Base-by-base conservation (phyloP, 2,113 vertebrate species). In the Todiramphus chloris region DNA sequence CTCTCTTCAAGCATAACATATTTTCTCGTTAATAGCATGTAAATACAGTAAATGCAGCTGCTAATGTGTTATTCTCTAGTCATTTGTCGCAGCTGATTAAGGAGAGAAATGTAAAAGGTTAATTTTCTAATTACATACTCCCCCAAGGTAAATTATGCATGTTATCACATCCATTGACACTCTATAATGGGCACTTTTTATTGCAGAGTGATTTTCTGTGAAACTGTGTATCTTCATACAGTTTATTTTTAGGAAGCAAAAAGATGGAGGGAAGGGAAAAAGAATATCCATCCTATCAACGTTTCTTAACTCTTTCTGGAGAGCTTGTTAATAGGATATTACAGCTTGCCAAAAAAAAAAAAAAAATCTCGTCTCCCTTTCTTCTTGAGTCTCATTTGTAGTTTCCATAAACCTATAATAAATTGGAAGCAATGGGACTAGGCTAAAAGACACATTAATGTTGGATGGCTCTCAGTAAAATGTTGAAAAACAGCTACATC, bases 61-160 rank as follows among this genome's bases (percentile, higher is more conserved):
- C 48, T 96, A 97, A 96, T 95, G 58, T 95, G 78, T 78, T 97
- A 91, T 96, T 94, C 82, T 95, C 37, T 25, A 90, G 75, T 96
- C 83, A 84, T 93, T 97, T 97, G 83, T 93, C 86, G 81, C 82
- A 95, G 95, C 95, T 94, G 91, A 98, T 97, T 97, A 97, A 92
- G 35, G 85, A 79, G 68, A 96, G 55, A 96, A 96, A 96, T 90
- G 70, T 77, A 97, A 97, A 98, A 98, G 95, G 97, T 97, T 98
- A 98, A 97, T 98, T 97, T 98, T 97, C 87, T 97, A 98, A 98
- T 98, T 98, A 97, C 88, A 91, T 94, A 87, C 59, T 97, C 66
- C 69, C 63, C 31, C 7, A 48, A 95, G 91, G 76, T 96, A 97
- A 97, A 97, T 98, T 97, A 98, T 95, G 74, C 86, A 69, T 67